These are phyloP conservation scores for Gavia stellata DNA, from an alignment of 2,113 vertebrate species.

Conservation along the genomic window DNA sequence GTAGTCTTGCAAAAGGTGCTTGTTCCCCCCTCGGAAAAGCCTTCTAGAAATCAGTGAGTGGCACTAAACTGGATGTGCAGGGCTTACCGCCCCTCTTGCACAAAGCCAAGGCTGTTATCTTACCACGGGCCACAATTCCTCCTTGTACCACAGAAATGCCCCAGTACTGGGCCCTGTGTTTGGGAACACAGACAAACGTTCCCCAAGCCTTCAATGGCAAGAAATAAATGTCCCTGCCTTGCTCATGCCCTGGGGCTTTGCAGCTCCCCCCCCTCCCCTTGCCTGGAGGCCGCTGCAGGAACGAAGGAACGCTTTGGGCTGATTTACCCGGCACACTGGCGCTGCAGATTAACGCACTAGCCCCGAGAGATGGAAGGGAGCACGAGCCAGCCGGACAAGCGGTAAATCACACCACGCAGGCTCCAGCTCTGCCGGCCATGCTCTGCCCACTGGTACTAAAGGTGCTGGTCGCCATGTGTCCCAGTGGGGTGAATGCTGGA, in stretches of 20 bases:
- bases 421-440: background rate
- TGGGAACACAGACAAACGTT: background rate
- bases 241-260: background rate
- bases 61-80: background rate
- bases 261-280: background rate
- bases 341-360: background rate
- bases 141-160: background rate
- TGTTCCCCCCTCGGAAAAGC: fast-evolving
- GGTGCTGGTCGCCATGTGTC: background rate
- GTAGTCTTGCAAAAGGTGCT: background rate
- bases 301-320: background rate
- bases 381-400: fast-evolving
- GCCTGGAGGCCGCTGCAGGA: background rate
- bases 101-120: background rate
- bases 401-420: background rate
- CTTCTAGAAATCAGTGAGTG: background rate
- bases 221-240: background rate
- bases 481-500: background rate
- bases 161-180: background rate
- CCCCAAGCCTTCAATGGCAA: background rate
- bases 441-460: background rate
- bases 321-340: background rate
- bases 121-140: background rate
- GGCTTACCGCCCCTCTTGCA: background rate
- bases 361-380: background rate